phyloP scores from a whole-genome alignment of 2,797 vertebrate genomes.

The Melanotaenia boesemani region DNA sequence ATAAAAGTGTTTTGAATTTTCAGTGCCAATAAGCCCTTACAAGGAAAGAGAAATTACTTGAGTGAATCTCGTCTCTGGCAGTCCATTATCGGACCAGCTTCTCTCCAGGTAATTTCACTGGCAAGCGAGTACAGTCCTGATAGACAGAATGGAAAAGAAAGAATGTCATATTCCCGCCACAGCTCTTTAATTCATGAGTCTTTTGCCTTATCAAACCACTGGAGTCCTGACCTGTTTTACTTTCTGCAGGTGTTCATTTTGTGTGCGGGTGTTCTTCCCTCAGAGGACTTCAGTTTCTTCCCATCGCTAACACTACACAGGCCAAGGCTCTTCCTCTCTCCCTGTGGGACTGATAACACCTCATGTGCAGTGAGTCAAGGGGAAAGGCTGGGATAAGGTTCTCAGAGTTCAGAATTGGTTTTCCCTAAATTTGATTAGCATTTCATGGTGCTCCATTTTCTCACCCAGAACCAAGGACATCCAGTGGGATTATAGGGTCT shows the following conservation, averaged over 20 bases:
- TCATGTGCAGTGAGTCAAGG: conserved; percentile 68
- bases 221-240: conserved; percentile 84
- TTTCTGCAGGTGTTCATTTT: conserved; percentile 79
- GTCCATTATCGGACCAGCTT: conserved; percentile 77
- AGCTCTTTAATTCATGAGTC: conserved; percentile 84
- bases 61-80: conserved; percentile 73
- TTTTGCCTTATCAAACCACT: conserved; percentile 80
- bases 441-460: conserved; percentile 69
- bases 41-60: conserved; percentile 70
- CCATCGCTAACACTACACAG: conserved; percentile 53
- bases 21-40: conserved; percentile 67
- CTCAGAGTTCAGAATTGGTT: conserved; percentile 75
- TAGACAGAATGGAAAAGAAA: conserved; percentile 81
- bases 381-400: conserved; percentile 70
- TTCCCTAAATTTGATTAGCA: conserved; percentile 78
- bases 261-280: conserved; percentile 76
- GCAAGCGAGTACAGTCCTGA: conserved; percentile 73
- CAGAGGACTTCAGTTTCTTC: conserved; percentile 62
- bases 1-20: conserved; percentile 69
- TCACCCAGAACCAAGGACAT: conserved; percentile 62
- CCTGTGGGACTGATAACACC: conserved; percentile 78
- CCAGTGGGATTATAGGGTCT: conserved; percentile 42
- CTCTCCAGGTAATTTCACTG: conserved; percentile 80
- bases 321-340: conserved; percentile 59
- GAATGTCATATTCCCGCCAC: conserved; percentile 79